Evolutionary conservation across 2,113 vertebrate genomes (phyloP).

Genomic region (Nycticebus coucang): DNA sequence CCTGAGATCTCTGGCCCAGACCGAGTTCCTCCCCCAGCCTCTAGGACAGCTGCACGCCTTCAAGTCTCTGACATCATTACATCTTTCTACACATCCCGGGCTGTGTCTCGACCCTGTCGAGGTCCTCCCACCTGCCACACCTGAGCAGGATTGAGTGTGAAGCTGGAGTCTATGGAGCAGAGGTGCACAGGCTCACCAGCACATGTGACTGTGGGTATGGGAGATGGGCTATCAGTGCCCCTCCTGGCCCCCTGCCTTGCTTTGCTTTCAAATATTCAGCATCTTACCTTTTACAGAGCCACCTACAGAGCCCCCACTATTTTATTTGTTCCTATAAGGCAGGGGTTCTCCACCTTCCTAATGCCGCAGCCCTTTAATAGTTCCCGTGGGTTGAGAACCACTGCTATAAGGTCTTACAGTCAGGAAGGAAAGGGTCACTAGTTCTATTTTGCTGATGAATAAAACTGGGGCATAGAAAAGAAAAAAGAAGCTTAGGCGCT

Average conservation of each 20-base stretch:
- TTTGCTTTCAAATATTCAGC: neutral
- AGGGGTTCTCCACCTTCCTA: too few species aligned
- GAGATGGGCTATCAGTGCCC: neutral
- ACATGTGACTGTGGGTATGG: rapidly evolving
- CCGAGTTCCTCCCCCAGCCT: too few species aligned
- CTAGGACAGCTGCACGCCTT: neutral
- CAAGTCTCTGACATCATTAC: neutral
- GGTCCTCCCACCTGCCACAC: neutral
- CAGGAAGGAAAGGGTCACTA: neutral
- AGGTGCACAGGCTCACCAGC: neutral
- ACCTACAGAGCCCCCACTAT: too few species aligned
- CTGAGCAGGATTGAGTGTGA: neutral
- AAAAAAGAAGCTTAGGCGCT: neutral
- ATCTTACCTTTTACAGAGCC: neutral
- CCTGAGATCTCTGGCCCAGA: neutral
- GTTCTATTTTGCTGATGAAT: slow-evolving; percentile 1
- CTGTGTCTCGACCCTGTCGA: rapidly evolving
- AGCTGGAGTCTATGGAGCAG: neutral
- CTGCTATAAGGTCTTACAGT: neutral
- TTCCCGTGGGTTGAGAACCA: too few species aligned
- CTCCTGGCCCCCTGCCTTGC: rapidly evolving
- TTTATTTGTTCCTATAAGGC: neutral
- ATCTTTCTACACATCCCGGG: neutral
- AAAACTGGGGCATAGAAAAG: slow-evolving; percentile 14
- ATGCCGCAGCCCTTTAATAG: too few species aligned